Evolutionary conservation across 2,113 vertebrate genomes (phyloP), one percentile per base, ranked within the genome.

Genomic region (Jaculus jaculus): DNA sequence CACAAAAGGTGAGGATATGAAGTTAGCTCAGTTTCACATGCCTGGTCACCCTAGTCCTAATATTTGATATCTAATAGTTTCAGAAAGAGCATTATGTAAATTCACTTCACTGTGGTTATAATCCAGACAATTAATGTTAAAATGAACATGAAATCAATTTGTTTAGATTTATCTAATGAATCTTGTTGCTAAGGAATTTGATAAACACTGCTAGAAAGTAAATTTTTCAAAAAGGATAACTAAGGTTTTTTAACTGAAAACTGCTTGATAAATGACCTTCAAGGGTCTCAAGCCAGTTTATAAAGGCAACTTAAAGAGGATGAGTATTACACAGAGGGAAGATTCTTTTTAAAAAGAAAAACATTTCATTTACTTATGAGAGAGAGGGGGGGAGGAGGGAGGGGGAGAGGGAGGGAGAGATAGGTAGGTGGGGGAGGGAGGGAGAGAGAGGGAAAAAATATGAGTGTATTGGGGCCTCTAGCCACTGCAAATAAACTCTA

Each of bases 111-210:
- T 32, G 28, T 18, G 73, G 58, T 75, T 88, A 90, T 18, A 90
- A 88, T 73, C n/a, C 71, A 94, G 47, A 85, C 61, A 90, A 89
- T 69, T 84, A 81, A 54, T 17, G 26, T 89, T 83, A 89, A 83
- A 82, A 94, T 60, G 11, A 88, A 63, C 61, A 94, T 82, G 39
- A 87, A 87, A 85, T 92, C 60, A 39, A 93, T 84, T 18, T 87
- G 28, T 73, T 81, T 95, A 58, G 90, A 92, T 83, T 54, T 30
- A 93, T 89, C 37, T 89, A 94, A 75, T 92, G 90, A 73, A 71
- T 82, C 2, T 51, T 78, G 78, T 83, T 73, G 75, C 61, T 92
- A 90, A 51, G 32, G 4, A 96, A 90, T 88, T 54, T 88, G 71
- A 93, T 69, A 74, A 95, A 37, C 21, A 66, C 30, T 54, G 63